Conservation (phyloP, 2,888 invertebrate species). For the Cerastoderma edule region DNA sequence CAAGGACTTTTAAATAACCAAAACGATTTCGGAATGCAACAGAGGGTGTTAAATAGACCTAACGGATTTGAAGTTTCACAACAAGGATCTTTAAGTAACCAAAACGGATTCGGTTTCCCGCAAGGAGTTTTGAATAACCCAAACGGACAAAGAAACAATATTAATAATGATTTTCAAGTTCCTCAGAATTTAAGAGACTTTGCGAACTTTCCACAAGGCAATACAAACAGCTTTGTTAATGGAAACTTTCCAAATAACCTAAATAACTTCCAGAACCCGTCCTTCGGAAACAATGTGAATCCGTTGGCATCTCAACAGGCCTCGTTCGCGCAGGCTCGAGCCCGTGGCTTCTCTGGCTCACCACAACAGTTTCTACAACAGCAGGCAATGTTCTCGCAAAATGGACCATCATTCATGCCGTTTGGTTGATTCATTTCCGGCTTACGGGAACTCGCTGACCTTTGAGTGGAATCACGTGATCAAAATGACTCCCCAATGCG, state of each 20-base stretch:
- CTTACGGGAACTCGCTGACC: too few relatives aligned
- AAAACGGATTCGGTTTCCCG: not conserved
- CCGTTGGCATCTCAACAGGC: constrained; percentile 14
- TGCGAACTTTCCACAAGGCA: not conserved
- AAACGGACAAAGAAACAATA: too few relatives aligned
- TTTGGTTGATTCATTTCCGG: too few relatives aligned
- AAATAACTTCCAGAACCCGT: constrained; percentile 10
- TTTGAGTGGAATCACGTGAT: too few relatives aligned
- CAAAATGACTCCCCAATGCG: too few relatives aligned
- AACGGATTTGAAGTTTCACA: too few relatives aligned
- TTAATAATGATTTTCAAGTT: not conserved
- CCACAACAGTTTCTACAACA: too few relatives aligned
- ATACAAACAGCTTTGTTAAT: not conserved
- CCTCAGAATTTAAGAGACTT: not conserved
- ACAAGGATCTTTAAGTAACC: not conserved
- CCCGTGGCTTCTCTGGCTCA: too few relatives aligned
- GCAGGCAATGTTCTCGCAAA: too few relatives aligned
- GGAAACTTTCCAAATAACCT: constrained; percentile 4
- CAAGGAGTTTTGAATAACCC: not conserved
- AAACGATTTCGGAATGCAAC: too few relatives aligned
- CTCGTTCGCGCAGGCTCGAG: not conserved
- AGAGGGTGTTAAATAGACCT: too few relatives aligned
- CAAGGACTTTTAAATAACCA: not conserved
- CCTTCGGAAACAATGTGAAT: constrained; percentile 2
- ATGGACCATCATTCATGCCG: too few relatives aligned